Evolutionary conservation across 2,797 vertebrate species (phyloP).

Genomic region (Salmo trutta): DNA sequence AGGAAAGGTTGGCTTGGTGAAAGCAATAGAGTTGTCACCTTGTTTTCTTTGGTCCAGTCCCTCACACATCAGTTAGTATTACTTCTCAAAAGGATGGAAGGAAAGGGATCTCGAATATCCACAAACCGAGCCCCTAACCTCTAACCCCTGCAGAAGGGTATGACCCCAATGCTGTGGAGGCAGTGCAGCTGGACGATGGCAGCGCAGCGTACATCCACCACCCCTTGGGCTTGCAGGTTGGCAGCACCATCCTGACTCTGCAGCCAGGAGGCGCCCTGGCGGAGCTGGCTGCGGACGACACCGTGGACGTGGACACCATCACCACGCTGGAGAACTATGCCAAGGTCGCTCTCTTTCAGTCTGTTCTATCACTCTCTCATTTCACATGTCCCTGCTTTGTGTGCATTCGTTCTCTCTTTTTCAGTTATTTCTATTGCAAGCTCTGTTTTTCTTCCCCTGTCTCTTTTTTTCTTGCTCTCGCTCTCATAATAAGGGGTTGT

Average conservation of each 20-base stretch:
- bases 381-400: too few relatives aligned
- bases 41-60: too few relatives aligned
- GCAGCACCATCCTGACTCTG: constrained; percentile 67
- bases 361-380: background rate
- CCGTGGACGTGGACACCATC: constrained; percentile 67
- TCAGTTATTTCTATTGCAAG: background rate
- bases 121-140: background rate
- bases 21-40: background rate
- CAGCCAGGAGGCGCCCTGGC: constrained; percentile 54
- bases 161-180: constrained; percentile 72
- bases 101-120: background rate
- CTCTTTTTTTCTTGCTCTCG: background rate
- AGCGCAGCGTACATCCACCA: constrained; percentile 80
- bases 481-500: background rate
- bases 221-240: constrained; percentile 57
- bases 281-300: constrained; percentile 60
- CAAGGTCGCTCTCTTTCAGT: constrained; percentile 40
- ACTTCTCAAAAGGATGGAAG: too few relatives aligned
- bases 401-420: too few relatives aligned
- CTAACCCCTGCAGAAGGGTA: constrained; percentile 64
- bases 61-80: too few relatives aligned
- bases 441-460: background rate
- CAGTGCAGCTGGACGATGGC: constrained; percentile 77
- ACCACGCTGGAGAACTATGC: constrained; percentile 67
- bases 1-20: too few relatives aligned